A percentile compares a stretch with the other conserved stretches of the same genome.
Conservation (phyloP, 2,797 vertebrate genomes). For the Girardinus metallicus region DNA sequence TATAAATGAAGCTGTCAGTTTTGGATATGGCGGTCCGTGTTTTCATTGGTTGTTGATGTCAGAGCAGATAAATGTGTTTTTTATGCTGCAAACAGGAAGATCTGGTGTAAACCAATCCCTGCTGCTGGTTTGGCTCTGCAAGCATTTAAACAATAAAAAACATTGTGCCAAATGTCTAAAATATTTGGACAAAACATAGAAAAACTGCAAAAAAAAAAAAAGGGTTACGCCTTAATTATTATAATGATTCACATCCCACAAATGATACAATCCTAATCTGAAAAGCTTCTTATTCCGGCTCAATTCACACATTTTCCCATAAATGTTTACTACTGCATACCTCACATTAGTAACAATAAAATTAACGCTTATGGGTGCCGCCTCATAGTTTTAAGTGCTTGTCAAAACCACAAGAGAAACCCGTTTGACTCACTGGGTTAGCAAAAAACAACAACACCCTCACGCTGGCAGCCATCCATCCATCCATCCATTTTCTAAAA, state of each 20-base stretch:
- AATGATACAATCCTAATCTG: neutral
- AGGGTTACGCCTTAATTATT: neutral
- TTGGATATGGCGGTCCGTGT: neutral
- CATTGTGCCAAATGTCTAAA: slow-evolving; percentile 12
- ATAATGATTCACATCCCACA: neutral
- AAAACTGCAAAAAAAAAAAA: neutral
- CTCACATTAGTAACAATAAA: slow-evolving; percentile 5
- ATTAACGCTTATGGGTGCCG: slow-evolving; percentile 7
- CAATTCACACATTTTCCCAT: slow-evolving; percentile 3
- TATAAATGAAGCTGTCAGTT: neutral
- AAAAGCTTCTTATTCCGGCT: neutral
- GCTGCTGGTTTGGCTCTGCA: neutral
- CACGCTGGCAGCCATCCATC: slow-evolving; percentile 1
- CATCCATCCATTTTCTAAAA: too few relatives aligned
- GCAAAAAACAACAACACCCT: neutral
- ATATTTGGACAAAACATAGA: neutral
- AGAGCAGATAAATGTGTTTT: neutral
- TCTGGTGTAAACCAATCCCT: neutral
- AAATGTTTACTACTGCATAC: slow-evolving; percentile 19
- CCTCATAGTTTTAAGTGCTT: slow-evolving; percentile 1
- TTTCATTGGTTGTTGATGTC: neutral
- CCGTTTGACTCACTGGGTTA: neutral
- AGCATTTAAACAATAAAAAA: neutral
- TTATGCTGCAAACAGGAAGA: neutral
- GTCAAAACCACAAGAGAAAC: neutral